Base-by-base conservation (phyloP, 2,113 vertebrate species). In the Copsychus sechellarum region DNA sequence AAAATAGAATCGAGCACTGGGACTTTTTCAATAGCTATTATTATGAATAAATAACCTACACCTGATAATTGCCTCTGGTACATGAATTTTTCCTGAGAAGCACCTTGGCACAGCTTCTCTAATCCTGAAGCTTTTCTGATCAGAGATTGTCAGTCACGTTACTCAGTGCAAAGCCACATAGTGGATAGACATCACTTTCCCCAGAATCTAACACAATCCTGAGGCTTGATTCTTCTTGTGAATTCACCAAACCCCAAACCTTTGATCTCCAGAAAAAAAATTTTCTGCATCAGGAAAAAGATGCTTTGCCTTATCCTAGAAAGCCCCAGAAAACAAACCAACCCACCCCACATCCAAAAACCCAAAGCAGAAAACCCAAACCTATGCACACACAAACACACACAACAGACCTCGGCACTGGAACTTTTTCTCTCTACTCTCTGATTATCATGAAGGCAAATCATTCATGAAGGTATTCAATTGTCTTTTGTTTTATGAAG, bases 1-100 rank as follows among this genome's bases (percentile, higher is more conserved):
- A 53, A n/a, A 80, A 29, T 2, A 61, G 40, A 61, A 42, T 16
- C 0, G 1, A 91, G 22, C 34, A 64, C 3, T 24, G 8, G 18
- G 9, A 34, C 9, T 48, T 48, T 51, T 69, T 28, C 20, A 83
- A 11, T 7, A 17, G 26, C 28, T 69, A 17, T 45, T 58, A n/a
- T 69, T 23, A 61, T 61, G 22, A 74, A 60, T 21, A 65, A 79
- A 74, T 48, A 1, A 2, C 33, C 70, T 33, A 15, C 24, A 51
- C 12, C 12, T 3, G 6, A 34, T 25, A 76, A 80, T 3, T 20
- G 50, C 22, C 24, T 81, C 38, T 26, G n/a, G 28, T 23, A 31
- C 24, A 65, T 15, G 5, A 62, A 62, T 29, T 61, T 80, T 82
- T 60, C 57, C 56, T 58, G 54, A 95, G n/a, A 69, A 72, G 43